These are phyloP conservation scores for Hipposideros armiger DNA, from an alignment of 2,113 vertebrate species.

Conservation along the genomic window DNA sequence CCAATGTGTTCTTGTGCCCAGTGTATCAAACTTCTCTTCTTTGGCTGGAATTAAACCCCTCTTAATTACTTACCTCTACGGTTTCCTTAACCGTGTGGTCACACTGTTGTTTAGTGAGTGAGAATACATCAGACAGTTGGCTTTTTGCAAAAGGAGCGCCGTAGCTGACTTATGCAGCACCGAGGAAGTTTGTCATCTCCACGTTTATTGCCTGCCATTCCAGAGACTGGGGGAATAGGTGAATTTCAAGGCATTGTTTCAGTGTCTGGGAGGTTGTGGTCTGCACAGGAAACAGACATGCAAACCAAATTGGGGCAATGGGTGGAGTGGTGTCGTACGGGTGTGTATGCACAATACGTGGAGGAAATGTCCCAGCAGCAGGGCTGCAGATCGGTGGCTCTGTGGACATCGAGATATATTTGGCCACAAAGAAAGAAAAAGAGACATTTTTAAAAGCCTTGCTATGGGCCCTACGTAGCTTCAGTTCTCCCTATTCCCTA, in stretches of 20 bases:
- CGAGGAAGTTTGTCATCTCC: neutral
- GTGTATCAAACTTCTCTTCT: neutral
- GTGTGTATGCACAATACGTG: accelerated
- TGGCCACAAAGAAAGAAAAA: neutral
- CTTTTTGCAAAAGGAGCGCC: neutral
- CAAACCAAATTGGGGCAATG: neutral
- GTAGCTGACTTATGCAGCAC: neutral
- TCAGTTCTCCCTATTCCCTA: neutral
- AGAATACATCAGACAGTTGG: neutral
- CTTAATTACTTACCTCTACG: neutral
- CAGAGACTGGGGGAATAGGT: neutral
- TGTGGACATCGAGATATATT: neutral
- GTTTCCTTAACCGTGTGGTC: neutral
- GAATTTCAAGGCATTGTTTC: neutral
- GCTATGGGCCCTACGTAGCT: too few species aligned
- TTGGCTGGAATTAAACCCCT: neutral
- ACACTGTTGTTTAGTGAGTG: neutral
- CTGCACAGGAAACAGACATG: slow-evolving; percentile 24
- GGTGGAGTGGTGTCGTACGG: neutral
- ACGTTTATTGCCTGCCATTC: neutral
- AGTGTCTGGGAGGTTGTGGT: neutral
- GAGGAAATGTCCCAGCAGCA: neutral
- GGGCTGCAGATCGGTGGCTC: neutral
- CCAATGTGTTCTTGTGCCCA: neutral
- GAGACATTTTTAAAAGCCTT: neutral